Evolutionary conservation across 1,140 invertebrate genomes (phyloP), one percentile per base, ranked within the genome.

Genomic region (Pseudobourletiella spinata): DNA sequence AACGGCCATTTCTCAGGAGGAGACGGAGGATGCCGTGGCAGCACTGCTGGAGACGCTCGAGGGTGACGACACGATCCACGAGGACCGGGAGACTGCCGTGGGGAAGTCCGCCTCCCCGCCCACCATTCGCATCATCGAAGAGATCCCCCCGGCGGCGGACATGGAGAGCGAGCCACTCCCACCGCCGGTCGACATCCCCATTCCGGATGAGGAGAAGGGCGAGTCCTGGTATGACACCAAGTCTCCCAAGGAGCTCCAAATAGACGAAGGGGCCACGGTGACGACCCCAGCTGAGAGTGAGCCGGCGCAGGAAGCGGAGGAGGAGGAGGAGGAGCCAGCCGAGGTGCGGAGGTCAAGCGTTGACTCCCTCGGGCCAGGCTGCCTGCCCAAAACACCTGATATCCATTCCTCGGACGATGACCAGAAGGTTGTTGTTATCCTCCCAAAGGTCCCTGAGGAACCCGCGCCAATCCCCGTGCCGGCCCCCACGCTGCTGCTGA

Each of bases 21-120:
- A 94, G 77, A 94, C 90, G 0, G 89, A 90, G 72, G 89, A 91
- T 75, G 90, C 90, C 0, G 89, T 94, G 0, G 89, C 89, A 1
- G 89, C 89, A 6, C 74, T 94, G 3, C 73, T 92, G 24, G 88
- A 91, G 74, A 89, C 88, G 59, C 89, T 91, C 72, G 86, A 86
- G 42, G 65, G 69, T 54, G 66, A 66, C 50, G 71, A 72, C 22
- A 59, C 63, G 3, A 69, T 65, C 50, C 71, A 72, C 50, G 72
- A 70, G 59, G 72, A 71, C 63, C 71, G 65, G 16, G 68, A 25
- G 3, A 44, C 6, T 22, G 11, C 3, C 22, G 16, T 55, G 18
- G 52, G 25, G 22, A 55, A 32, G 20, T 35, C 28, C 14, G 25
- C 52, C 8, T 68, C 71, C n/a, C 50, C 69, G 15, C 61, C 71